Evolutionary conservation across 2,888 invertebrate genomes (phyloP).

Genomic region (Barypeithes pellucidus): DNA sequence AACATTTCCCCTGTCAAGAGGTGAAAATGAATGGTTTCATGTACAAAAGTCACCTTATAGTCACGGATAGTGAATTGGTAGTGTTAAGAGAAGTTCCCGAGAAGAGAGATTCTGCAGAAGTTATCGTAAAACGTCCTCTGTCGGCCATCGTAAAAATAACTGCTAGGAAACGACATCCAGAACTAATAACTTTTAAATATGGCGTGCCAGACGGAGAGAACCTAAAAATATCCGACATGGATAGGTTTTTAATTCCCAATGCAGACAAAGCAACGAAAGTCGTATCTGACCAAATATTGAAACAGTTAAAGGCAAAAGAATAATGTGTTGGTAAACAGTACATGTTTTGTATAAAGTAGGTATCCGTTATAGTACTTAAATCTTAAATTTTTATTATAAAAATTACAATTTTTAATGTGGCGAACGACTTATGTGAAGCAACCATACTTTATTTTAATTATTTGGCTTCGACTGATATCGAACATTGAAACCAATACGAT

Average conservation of each 20-base stretch:
- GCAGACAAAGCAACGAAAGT: slow-evolving; percentile 92
- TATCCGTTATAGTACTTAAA: not conserved
- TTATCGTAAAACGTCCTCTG: slow-evolving; percentile 90
- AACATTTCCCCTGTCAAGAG: slow-evolving; percentile 93
- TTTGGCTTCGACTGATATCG: no score
- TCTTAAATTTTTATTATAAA: no score
- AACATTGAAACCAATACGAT: no score
- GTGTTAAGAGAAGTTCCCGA: slow-evolving; percentile 87
- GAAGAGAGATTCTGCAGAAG: slow-evolving; percentile 85
- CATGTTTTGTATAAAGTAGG: slow-evolving; percentile 6
- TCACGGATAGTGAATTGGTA: slow-evolving; percentile 89
- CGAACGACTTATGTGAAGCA: not conserved
- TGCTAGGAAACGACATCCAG: slow-evolving; percentile 94
- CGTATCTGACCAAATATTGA: slow-evolving; percentile 91
- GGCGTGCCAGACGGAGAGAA: slow-evolving; percentile 88
- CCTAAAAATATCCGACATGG: slow-evolving; percentile 90
- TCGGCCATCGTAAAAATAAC: slow-evolving; percentile 97
- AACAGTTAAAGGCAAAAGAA: slow-evolving; percentile 71
- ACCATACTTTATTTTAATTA: no score
- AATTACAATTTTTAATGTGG: not conserved
- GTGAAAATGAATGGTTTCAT: slow-evolving; percentile 91
- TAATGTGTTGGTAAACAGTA: not conserved
- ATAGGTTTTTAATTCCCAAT: slow-evolving; percentile 92
- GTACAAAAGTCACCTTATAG: slow-evolving; percentile 90
- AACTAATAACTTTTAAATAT: slow-evolving; percentile 97